Base-by-base conservation (phyloP, 2,113 vertebrate species). In the Triplophysa rosa region DNA sequence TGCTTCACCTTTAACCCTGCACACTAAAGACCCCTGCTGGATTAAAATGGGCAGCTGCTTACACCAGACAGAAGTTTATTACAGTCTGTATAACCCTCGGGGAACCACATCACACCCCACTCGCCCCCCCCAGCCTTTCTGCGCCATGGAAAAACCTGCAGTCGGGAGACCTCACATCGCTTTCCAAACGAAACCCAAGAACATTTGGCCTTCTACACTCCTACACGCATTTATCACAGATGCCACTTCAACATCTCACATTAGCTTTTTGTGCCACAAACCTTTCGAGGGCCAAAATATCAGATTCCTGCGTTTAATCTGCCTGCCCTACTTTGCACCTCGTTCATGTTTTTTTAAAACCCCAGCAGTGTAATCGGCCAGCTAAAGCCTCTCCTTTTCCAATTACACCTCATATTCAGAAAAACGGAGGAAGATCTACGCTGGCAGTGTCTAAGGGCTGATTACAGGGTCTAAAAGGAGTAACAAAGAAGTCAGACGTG, bases 341-440 rank as follows among this genome's bases (percentile, higher is more conserved):
- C 26, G n/a, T 13, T 33, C 52, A 19, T 56, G 8, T 61, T 61
- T 73, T 54, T 40, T 29, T 10, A 7, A 37, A 33, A 37, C 29
- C 16, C 16, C 21, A 29, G 4, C 6, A 29, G 24, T 17, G 16
- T 19, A 69, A 78, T 78, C 19, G 29, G 17, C 26, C 21, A 37
- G 29, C 45, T 74, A 82, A 56, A 47, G n/a, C 26, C 45, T 58
- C 40, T 79, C 79, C 63, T 63, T 62, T 59, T 79, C 54, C 33
- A 63, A 83, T 75, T 76, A 79, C 2, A 19, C 24, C 58, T 11
- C 8, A 6, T 13, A 49, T 54, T 64, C 8, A 69, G 64, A 37
- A 37, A 13, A 16, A 11, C 37, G 4, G 58, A 63, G 54, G 47
- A 56, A 67, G 68, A 69, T 63, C 16, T 72, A 64, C 45, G 69